Evolutionary conservation across 1,140 invertebrate species (phyloP).

Genomic region (Tetranychus urticae): DNA sequence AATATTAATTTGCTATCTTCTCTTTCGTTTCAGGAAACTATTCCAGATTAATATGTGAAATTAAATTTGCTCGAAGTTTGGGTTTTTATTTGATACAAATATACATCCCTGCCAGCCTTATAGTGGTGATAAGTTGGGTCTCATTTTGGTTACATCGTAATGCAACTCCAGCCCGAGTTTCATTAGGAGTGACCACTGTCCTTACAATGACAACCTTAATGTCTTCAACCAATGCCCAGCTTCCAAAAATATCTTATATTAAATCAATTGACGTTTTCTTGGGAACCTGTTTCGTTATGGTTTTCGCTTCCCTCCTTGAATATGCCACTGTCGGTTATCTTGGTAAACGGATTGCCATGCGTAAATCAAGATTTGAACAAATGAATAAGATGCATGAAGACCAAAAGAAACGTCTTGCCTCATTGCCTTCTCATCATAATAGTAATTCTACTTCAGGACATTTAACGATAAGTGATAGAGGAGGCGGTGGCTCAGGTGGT

Average conservation of each 20-base stretch:
- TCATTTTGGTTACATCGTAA: slow-evolving; percentile 84
- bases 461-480: no score
- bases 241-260: slow-evolving; percentile 26
- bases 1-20: background rate
- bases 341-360: slow-evolving; percentile 81
- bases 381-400: slow-evolving; percentile 70
- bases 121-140: slow-evolving; percentile 97
- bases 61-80: slow-evolving; percentile 91
- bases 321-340: slow-evolving; percentile 83
- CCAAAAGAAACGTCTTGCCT: slow-evolving; percentile 18
- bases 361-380: slow-evolving; percentile 60
- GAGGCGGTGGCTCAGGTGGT: no score
- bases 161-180: slow-evolving; percentile 83
- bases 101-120: slow-evolving; percentile 92
- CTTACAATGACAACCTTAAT: slow-evolving; percentile 28
- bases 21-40: slow-evolving; percentile 54
- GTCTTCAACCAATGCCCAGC: slow-evolving; percentile 25
- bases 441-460: no score
- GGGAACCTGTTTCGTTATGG: slow-evolving; percentile 27
- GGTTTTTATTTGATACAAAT: slow-evolving; percentile 98
- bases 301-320: slow-evolving; percentile 24
- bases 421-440: no score
- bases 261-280: slow-evolving; percentile 75
- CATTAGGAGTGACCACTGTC: slow-evolving; percentile 46
- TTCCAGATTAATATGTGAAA: slow-evolving; percentile 84